phyloP scores from a whole-genome alignment of 2,888 invertebrate genomes.

The Chrysolina americana region DNA sequence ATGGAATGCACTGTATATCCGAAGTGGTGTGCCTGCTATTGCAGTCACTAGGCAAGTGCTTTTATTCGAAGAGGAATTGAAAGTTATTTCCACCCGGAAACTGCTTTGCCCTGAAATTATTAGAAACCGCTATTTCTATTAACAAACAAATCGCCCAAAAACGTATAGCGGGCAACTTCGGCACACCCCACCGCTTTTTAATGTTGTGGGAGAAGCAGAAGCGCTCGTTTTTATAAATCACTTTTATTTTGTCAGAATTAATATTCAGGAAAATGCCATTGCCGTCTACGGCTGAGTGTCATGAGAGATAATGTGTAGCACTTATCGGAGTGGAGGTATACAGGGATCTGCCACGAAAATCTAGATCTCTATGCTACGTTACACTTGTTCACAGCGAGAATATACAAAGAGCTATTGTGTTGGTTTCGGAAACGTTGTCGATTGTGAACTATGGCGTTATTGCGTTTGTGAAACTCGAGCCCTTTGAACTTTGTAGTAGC shows the following conservation, averaged over 20 bases:
- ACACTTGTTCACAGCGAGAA: too few species aligned
- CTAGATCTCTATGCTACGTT: too few species aligned
- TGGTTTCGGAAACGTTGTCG: too few species aligned
- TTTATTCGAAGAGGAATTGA: not conserved
- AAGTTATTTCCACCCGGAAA: constrained; percentile 3
- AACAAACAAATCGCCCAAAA: constrained; percentile 15
- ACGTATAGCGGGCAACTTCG: constrained; percentile 15
- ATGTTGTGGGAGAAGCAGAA: constrained; percentile 20
- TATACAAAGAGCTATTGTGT: too few species aligned
- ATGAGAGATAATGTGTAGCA: constrained; percentile 38
- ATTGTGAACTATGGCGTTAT: too few species aligned
- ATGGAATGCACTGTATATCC: too few species aligned
- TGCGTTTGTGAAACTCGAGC: too few species aligned
- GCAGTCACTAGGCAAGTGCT: not conserved
- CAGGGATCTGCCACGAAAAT: constrained; percentile 2
- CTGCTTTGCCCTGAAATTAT: constrained; percentile 3
- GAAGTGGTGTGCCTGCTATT: not conserved
- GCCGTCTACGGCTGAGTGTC: constrained; percentile 52
- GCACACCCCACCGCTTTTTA: constrained; percentile 28
- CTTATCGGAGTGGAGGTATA: constrained; percentile 19
- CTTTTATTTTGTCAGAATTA: constrained; percentile 52
- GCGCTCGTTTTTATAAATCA: constrained; percentile 49
- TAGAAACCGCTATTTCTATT: constrained; percentile 15
- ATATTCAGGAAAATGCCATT: constrained; percentile 54
- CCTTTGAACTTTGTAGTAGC: too few species aligned